A percentile compares a stretch with the other conserved stretches of the same genome.
Conservation (phyloP, 2,888 invertebrate genomes). For the Xestia rhomboidea region DNA sequence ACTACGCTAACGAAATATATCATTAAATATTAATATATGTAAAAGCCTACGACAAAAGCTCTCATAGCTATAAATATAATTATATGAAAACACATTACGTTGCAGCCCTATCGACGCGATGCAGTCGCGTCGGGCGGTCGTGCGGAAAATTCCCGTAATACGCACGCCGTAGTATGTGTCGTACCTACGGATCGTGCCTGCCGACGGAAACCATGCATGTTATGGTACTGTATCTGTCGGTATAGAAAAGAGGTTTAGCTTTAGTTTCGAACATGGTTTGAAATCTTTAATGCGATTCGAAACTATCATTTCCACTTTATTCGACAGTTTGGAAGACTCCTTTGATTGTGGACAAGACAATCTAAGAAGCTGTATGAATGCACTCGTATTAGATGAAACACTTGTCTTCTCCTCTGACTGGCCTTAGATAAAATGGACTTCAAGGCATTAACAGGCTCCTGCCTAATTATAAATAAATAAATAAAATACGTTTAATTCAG, state of each 20-base stretch:
- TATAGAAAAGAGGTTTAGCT: neutral
- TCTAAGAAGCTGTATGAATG: neutral
- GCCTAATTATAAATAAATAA: no score
- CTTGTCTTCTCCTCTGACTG: no score
- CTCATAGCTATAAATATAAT: slow-evolving; percentile 31
- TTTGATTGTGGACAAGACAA: no score
- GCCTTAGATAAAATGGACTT: no score
- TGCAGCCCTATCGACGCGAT: slow-evolving; percentile 56
- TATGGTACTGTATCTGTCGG: neutral
- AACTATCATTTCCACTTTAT: no score
- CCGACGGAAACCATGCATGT: neutral
- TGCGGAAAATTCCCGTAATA: slow-evolving; percentile 69
- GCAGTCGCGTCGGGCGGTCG: slow-evolving; percentile 62
- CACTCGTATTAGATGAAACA: no score
- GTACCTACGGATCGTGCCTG: neutral
- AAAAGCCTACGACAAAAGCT: slow-evolving; percentile 13
- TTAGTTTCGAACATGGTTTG: neutral
- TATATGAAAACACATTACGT: slow-evolving; percentile 27
- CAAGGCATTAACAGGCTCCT: no score
- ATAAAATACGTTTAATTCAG: no score
- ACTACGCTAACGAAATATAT: neutral
- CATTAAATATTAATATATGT: neutral
- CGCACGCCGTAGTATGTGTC: slow-evolving; percentile 22
- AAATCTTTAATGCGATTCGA: neutral
- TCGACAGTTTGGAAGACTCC: no score